Conservation (phyloP, 2,888 invertebrate genomes). For the Thymelicus sylvestris region DNA sequence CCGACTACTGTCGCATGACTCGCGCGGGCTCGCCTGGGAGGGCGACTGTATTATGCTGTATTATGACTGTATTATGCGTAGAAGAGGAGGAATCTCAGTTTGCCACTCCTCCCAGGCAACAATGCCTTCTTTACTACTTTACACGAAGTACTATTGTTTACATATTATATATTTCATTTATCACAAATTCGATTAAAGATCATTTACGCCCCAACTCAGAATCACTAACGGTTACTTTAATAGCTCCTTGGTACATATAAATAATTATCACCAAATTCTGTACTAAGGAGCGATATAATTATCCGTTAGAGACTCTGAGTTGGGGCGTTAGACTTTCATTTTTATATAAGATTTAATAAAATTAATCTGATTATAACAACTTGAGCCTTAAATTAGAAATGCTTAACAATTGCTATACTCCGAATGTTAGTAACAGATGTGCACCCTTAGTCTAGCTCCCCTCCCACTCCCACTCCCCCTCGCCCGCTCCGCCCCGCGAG, state of each 20-base stretch:
- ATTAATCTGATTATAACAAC: conserved; percentile 24
- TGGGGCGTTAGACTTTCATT: background rate
- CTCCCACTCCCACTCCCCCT: background rate
- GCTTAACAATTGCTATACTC: conserved; percentile 45
- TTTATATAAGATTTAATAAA: conserved; percentile 24
- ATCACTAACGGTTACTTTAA: no score
- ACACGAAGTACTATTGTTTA: background rate
- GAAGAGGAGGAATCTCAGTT: no score
- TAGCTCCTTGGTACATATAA: no score
- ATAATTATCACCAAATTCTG: no score
- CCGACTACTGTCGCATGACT: no score
- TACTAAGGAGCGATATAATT: no score
- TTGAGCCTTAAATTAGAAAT: conserved; percentile 39
- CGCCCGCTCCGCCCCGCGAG: background rate
- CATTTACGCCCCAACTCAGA: background rate
- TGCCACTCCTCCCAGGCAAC: no score
- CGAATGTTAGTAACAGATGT: conserved; percentile 33
- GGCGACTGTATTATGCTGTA: no score
- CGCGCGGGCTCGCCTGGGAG: no score
- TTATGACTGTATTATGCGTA: no score
- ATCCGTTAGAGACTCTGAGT: no score
- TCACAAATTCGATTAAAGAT: conserved; percentile 8
- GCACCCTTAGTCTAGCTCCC: conserved; percentile 18
- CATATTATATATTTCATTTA: conserved; percentile 1
- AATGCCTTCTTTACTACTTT: no score